phyloP scores from a whole-genome alignment of 2,113 vertebrate genomes.

The Perognathus longimembris region DNA sequence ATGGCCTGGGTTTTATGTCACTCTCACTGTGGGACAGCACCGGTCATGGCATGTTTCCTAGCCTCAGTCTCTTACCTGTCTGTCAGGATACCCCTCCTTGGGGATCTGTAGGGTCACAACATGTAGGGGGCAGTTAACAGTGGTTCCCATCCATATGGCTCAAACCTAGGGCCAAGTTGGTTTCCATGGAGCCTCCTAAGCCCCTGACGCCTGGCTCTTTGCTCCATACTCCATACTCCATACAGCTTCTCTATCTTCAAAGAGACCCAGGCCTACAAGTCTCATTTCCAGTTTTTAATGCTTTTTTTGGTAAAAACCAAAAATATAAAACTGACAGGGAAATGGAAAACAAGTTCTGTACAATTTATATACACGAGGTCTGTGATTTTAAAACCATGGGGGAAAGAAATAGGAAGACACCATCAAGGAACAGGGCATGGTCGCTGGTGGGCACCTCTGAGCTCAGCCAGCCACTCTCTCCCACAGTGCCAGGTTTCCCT shows the following conservation, averaged over 20 bases:
- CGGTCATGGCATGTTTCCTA: no score
- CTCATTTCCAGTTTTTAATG: slow-evolving; percentile 91
- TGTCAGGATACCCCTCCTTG: not conserved
- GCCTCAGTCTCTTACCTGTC: not conserved
- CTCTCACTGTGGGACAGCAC: not conserved
- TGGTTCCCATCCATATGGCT: accelerated
- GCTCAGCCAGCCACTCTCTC: accelerated
- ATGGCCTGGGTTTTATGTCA: not conserved
- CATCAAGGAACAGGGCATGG: not conserved
- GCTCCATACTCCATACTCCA: not conserved
- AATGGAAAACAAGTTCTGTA: slow-evolving; percentile 80
- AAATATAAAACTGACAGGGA: slow-evolving; percentile 89
- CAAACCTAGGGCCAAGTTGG: not conserved
- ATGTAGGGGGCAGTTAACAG: accelerated
- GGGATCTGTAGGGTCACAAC: not conserved
- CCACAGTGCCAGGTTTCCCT: not conserved
- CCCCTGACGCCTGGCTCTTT: not conserved
- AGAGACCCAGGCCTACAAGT: slow-evolving; percentile 59
- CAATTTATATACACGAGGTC: slow-evolving; percentile 90
- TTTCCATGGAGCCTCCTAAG: not conserved
- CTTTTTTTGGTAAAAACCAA: slow-evolving; percentile 90
- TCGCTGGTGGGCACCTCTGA: not conserved
- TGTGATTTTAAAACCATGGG: slow-evolving; percentile 82
- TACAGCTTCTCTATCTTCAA: no score
- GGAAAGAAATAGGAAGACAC: not conserved